These are phyloP conservation scores for Spea hammondii DNA, from an alignment of 2,797 vertebrate genomes.

Conservation along the genomic window DNA sequence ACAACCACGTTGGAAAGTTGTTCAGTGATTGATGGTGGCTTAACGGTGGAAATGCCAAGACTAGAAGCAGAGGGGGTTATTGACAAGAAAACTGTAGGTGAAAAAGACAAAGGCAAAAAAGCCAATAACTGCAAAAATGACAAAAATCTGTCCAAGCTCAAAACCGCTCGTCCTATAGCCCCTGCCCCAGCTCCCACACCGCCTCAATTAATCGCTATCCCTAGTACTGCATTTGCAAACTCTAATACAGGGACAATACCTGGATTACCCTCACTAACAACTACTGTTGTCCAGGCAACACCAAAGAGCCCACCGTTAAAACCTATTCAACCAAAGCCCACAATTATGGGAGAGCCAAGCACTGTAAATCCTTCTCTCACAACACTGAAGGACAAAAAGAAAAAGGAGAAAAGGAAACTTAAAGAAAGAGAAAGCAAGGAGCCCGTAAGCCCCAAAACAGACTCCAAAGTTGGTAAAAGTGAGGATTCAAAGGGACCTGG, in stretches of 20 bases:
- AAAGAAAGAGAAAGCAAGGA: constrained; percentile 94
- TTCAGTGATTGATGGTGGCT: constrained; percentile 78
- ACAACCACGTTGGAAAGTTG: constrained; percentile 87
- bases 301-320: constrained; percentile 91
- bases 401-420: constrained; percentile 90
- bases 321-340: constrained; percentile 96
- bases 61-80: constrained; percentile 92
- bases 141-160: constrained; percentile 88
- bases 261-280: constrained; percentile 80
- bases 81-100: constrained; percentile 81
- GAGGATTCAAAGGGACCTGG: constrained; percentile 74
- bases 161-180: constrained; percentile 86
- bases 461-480: constrained; percentile 75
- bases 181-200: constrained; percentile 81
- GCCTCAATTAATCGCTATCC: constrained; percentile 94
- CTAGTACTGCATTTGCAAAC: constrained; percentile 80
- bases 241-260: constrained; percentile 75
- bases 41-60: constrained; percentile 92
- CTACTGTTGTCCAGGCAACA: constrained; percentile 82
- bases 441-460: constrained; percentile 76
- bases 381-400: constrained; percentile 89
- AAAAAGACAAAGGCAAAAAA: constrained; percentile 85
- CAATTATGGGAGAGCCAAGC: constrained; percentile 86
- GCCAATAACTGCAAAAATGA: constrained; percentile 84
- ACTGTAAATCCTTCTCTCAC: constrained; percentile 83